A percentile compares a stretch with the other conserved stretches of the same genome.
Conservation (phyloP, 2,888 invertebrate genomes). For the Lasioglossum lativentre region DNA sequence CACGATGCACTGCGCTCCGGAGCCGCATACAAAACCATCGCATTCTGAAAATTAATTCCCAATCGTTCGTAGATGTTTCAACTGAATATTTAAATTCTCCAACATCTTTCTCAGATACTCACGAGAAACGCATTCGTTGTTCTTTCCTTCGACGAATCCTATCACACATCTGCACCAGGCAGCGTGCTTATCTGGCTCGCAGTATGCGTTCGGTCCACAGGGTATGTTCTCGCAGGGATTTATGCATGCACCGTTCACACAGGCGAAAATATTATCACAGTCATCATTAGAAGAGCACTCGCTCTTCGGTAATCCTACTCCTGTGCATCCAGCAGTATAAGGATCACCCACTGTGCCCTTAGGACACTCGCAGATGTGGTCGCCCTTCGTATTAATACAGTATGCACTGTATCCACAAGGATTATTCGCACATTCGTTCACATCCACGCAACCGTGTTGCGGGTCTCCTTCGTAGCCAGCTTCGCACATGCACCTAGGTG, state of each 20-base stretch:
- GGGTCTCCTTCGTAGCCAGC: constrained; percentile 95
- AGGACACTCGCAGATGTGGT: constrained; percentile 94
- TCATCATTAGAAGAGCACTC: constrained; percentile 91
- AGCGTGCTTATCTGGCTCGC: constrained; percentile 94
- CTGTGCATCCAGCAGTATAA: constrained; percentile 91
- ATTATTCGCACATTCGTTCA: constrained; percentile 93
- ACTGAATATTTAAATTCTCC: neutral
- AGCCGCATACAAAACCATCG: constrained; percentile 91
- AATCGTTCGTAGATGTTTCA: neutral
- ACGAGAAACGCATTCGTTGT: constrained; percentile 94
- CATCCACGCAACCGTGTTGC: constrained; percentile 92
- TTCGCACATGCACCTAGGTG: constrained; percentile 95
- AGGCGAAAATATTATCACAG: constrained; percentile 92
- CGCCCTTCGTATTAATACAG: constrained; percentile 94
- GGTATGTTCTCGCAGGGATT: constrained; percentile 92
- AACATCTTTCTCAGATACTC: constrained; percentile 78
- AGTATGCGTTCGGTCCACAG: constrained; percentile 94
- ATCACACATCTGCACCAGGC: constrained; percentile 95
- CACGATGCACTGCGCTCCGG: constrained; percentile 94
- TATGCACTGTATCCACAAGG: constrained; percentile 96
- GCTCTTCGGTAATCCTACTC: constrained; percentile 87
- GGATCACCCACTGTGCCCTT: constrained; percentile 94
- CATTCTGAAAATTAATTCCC: constrained; percentile 86
- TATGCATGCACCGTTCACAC: constrained; percentile 91
- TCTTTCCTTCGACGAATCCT: constrained; percentile 91